These are phyloP conservation scores for Pachliopta kotzebuea DNA, from an alignment of 2,888 invertebrate genomes.

Conservation along the genomic window DNA sequence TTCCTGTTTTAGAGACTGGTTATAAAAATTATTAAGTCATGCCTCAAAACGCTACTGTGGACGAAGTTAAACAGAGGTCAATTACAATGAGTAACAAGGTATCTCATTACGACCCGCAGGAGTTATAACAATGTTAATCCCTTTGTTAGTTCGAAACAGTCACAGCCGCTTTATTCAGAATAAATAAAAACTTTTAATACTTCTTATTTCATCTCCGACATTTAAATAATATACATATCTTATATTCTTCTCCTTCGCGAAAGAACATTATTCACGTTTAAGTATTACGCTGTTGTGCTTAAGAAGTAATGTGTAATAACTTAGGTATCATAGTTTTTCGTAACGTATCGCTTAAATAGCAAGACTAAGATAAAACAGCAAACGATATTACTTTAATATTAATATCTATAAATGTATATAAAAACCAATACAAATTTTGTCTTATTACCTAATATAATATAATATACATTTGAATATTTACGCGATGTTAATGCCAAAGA, in stretches of 20 bases:
- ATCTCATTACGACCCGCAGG: not conserved
- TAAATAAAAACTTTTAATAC: not conserved
- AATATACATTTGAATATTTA: no score
- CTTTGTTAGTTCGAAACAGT: not conserved
- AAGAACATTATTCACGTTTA: not conserved
- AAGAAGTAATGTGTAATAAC: not conserved
- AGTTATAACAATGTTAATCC: slow-evolving; percentile 3
- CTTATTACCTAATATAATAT: no score
- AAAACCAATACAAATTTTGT: not conserved
- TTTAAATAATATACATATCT: not conserved
- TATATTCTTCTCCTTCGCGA: not conserved
- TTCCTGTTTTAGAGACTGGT: no score
- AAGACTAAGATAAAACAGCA: not conserved
- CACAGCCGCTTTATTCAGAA: not conserved
- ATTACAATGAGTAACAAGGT: not conserved
- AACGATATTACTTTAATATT: not conserved
- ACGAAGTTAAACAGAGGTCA: not conserved
- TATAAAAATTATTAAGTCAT: no score
- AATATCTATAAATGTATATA: not conserved
- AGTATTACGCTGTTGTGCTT: not conserved
- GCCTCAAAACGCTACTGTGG: not conserved
- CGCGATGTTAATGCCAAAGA: no score
- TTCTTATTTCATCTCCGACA: not conserved
- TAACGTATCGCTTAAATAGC: no score
- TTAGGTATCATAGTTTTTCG: not conserved